Base-by-base conservation (phyloP, 2,113 vertebrate genomes). In the Anas platyrhynchos region DNA sequence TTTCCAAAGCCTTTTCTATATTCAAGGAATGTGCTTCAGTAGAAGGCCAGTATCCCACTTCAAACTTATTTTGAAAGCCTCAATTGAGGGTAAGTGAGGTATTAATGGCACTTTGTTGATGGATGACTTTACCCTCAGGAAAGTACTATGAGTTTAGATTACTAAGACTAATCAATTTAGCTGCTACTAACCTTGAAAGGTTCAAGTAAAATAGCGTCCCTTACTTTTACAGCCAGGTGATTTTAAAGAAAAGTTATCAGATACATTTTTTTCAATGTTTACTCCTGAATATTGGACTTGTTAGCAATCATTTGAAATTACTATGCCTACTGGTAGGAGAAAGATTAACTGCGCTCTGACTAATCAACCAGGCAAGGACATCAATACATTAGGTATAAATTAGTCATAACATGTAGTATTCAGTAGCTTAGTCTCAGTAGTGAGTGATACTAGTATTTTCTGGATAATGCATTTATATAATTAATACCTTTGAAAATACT, bases 1-100 rank as follows among this genome's bases (percentile, higher is more conserved):
- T 13, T 79, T 79, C 36, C 72, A 58, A 55, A 56, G 14, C 36
- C 26, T 67, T 52, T 88, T 62, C 82, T 86, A 38, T n/a, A 68
- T 71, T 16, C 83, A 17, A 83, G 17, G 31, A 83, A 27, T 26
- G 16, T 83, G 36, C 22, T 81, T 89, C 79, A 77, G 61, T 5
- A 80, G 50, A 63, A 74, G 52, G 62, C 17, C 20, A 77, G 44
- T 31, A 54, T 48, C 76, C 31, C 48, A 78, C 26, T 66, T 66
- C 69, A 84, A 88, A 92, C 36, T 89, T 80, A 66, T 16, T 94
- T 65, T 75, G 55, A 84, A 94, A 94, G 43, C 20, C 31, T 75
- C 86, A 71, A 86, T 20, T 1, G 1, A 88, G 46, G 23, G 17
- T 83, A 90, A 84, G 85, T 52, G 66, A 34, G 56, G 29, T 71